phyloP scores from a whole-genome alignment of 2,113 vertebrate genomes.

The Catharus bicknelli region DNA sequence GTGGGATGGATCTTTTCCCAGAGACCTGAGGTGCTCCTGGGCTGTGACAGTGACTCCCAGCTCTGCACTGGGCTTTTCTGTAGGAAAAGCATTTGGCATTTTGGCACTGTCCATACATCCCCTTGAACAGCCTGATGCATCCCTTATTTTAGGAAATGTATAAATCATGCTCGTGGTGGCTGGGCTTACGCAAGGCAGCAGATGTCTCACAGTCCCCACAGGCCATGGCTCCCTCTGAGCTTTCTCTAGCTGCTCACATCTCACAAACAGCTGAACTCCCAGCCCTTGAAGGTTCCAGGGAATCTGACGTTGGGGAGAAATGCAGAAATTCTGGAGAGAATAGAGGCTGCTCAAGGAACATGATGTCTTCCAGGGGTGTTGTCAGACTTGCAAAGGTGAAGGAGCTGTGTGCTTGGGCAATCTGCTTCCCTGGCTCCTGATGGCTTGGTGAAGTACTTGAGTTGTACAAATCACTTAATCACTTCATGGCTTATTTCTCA shows the following conservation, averaged over 20 bases:
- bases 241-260: neutral
- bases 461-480: neutral
- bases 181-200: neutral
- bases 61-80: neutral
- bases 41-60: neutral
- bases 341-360: neutral
- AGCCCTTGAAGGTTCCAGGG: neutral
- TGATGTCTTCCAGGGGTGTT: neutral
- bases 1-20: no score
- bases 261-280: neutral
- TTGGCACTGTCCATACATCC: neutral
- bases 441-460: neutral
- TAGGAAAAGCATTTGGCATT: neutral
- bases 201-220: neutral
- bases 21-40: neutral
- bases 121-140: neutral
- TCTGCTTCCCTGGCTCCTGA: neutral
- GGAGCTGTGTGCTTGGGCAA: neutral
- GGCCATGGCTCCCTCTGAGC: neutral
- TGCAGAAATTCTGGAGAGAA: neutral
- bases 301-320: neutral
- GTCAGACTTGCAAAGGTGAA: neutral
- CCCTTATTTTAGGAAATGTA: fast-evolving
- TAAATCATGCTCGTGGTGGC: neutral
- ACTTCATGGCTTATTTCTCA: neutral